Percentiles rank a stretch among this genome's conserved stretches.
Evolutionary conservation across 1,140 invertebrate species (phyloP).

Genomic region (Drosophila sp.): DNA sequence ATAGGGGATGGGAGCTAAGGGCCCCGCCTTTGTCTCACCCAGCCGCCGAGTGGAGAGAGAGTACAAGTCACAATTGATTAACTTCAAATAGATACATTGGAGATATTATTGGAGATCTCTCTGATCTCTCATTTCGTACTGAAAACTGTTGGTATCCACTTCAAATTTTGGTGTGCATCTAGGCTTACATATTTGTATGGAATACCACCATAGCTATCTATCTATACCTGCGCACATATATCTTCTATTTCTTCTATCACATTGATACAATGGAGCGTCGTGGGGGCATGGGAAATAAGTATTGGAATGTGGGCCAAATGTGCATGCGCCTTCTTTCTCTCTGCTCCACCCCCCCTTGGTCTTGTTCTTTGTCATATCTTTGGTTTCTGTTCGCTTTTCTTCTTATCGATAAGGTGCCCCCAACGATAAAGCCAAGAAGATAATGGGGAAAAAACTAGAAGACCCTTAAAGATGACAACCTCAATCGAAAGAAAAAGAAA

Average conservation of each 20-base stretch:
- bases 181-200: too few relatives aligned
- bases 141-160: too few relatives aligned
- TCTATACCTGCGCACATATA: neutral
- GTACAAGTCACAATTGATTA: too few relatives aligned
- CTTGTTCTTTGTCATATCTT: neutral
- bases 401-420: constrained; percentile 6
- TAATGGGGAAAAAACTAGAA: neutral
- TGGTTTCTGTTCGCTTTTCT: neutral
- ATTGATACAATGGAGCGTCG: neutral
- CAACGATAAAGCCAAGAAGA: constrained; percentile 3
- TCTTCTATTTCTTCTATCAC: constrained; percentile 4
- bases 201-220: neutral
- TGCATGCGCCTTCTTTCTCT: neutral
- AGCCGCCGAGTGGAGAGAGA: too few relatives aligned
- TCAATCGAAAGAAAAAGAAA: neutral
- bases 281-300: constrained; percentile 1
- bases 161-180: too few relatives aligned
- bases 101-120: too few relatives aligned
- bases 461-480: neutral
- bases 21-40: too few relatives aligned
- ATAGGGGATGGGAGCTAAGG: neutral
- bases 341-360: neutral
- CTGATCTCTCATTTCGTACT: too few relatives aligned
- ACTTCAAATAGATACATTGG: too few relatives aligned
- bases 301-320: constrained; percentile 10